Evolutionary conservation across 1,140 invertebrate genomes (phyloP), one percentile per base, ranked within the genome.

Genomic region (Varroa destructor): DNA sequence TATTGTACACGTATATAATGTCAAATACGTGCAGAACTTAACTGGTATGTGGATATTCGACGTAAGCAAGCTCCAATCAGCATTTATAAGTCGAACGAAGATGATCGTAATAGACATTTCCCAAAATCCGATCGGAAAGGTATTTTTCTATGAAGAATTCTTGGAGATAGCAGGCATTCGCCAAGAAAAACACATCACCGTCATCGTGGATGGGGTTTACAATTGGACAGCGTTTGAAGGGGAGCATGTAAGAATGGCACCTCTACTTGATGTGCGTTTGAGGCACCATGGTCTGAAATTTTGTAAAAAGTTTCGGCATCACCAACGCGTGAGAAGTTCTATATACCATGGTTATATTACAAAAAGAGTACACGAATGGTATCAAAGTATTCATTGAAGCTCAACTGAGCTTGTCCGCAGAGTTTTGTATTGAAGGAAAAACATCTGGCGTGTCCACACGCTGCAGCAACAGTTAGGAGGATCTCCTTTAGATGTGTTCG

Each of bases 221-320:
- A 94, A 99, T 80, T 97, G 92, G 89, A 85, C 97, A 76, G 88
- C 92, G 36, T 97, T 89, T 78, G 85, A 89, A 77, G 87, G 87
- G 0, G 83, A 91, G 78, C 93, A 97, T 81, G 85, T 93, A 73
- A 84, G 91, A 77, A 94, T 96, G 71, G 91, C 90, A 14, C 88
- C 89, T 0, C 78, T 97, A 10, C 93, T 94, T n/a, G 92, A 98
- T 99, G 95, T 98, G 90, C 87, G 91, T 98, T 73, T 84, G 93
- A 71, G 98, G 95, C 0, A 88, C 99, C 43, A 97, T 94, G 0
- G 87, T 98, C 76, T 93, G 95, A 0, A 96, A 92, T 56, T 93
- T 93, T 0, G 95, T 95, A 0, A 98, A 98, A 84, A 93, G 91
- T 0, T 97, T 97, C 80, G 93, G 90, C 74, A 90, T 93, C 4